Percentiles rank a stretch among this genome's conserved stretches.
Evolutionary conservation across 1,140 invertebrate species (phyloP).

Genomic region (Drosophila nigrodunni): DNA sequence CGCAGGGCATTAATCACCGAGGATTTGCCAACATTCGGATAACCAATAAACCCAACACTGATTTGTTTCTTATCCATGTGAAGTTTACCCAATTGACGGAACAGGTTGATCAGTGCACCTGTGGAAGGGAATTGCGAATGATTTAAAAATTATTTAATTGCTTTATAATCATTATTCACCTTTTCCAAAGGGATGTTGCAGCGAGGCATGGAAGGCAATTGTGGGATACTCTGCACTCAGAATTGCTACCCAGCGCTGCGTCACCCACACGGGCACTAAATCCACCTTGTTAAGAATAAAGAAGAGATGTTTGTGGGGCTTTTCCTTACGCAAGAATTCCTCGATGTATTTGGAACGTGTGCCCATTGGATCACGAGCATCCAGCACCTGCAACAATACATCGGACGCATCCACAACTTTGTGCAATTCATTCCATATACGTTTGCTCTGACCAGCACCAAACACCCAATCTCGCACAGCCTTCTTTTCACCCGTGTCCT

Average conservation of each 20-base stretch:
- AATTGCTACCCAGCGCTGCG: conserved; percentile 97
- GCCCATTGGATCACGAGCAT: conserved; percentile 97
- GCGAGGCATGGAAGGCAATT: conserved; percentile 98
- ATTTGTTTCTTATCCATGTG: conserved; percentile 99
- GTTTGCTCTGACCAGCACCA: conserved; percentile 96
- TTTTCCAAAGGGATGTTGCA: conserved; percentile 99
- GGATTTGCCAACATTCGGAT: conserved; percentile 99
- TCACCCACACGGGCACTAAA: conserved; percentile 98
- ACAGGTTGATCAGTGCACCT: conserved; percentile 96
- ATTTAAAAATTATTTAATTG: not conserved
- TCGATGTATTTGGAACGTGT: conserved; percentile 97
- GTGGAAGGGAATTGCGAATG: not conserved
- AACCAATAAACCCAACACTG: conserved; percentile 99
- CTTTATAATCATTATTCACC: conserved; percentile 82
- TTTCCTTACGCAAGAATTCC: conserved; percentile 94
- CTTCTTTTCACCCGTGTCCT: conserved; percentile 92
- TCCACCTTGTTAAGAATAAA: conserved; percentile 98
- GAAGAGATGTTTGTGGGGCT: conserved; percentile 97
- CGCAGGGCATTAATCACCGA: conserved; percentile 98
- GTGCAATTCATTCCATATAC: conserved; percentile 99
- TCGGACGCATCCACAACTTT: conserved; percentile 99
- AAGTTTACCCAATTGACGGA: conserved; percentile 98
- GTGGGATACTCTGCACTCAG: conserved; percentile 98
- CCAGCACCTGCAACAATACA: conserved; percentile 96
- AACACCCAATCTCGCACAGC: conserved; percentile 93